These are phyloP conservation scores for Dicycla oo DNA, from an alignment of 2,888 invertebrate species.

Conservation along the genomic window DNA sequence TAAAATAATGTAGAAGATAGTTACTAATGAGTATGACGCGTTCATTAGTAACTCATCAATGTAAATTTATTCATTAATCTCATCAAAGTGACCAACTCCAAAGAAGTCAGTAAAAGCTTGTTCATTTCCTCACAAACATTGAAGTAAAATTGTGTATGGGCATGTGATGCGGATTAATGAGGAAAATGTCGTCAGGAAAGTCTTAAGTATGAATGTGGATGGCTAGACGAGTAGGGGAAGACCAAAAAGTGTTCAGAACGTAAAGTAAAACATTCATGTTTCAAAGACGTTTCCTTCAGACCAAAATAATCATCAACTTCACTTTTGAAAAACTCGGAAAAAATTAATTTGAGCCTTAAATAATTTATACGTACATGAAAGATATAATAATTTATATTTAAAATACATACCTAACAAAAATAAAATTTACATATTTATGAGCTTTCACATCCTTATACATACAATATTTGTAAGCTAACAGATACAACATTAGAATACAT, in stretches of 20 bases:
- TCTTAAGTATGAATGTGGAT: no score
- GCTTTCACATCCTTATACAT: constrained; percentile 31
- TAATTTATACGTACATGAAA: constrained; percentile 13
- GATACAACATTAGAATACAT: constrained; percentile 43
- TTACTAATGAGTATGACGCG: constrained; percentile 33
- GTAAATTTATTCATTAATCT: constrained; percentile 22
- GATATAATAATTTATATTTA: not conserved
- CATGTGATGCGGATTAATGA: no score
- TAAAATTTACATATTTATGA: constrained; percentile 42
- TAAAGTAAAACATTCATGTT: constrained; percentile 11
- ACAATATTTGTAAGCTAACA: constrained; percentile 37
- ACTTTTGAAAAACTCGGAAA: not conserved
- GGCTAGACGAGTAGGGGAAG: no score
- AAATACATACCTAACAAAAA: constrained; percentile 23
- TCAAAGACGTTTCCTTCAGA: constrained; percentile 8
- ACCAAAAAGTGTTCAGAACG: no score
- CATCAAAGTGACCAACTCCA: constrained; percentile 5
- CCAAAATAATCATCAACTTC: constrained; percentile 4
- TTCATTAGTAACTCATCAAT: not conserved
- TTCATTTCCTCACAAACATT: constrained; percentile 13
- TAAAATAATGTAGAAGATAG: constrained; percentile 9
- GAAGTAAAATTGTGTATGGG: not conserved
- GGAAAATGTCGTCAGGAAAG: no score
- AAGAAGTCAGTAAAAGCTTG: constrained; percentile 19
- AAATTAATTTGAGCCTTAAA: not conserved